Conservation (phyloP, 2,888 invertebrate genomes). For the Trissonchulus sp. region DNA sequence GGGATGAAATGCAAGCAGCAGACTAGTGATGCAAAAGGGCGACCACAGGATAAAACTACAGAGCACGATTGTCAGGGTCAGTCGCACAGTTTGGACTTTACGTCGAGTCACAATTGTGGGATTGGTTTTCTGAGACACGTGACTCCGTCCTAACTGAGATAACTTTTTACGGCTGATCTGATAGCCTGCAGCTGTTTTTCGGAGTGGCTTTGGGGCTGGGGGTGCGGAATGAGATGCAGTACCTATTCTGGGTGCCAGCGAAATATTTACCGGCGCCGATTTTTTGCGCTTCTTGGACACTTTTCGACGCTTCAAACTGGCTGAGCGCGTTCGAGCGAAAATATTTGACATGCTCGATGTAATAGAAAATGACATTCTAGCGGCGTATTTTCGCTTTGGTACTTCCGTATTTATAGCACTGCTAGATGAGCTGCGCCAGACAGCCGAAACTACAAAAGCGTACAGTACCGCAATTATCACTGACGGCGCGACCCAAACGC, state of each 20-base stretch:
- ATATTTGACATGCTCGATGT: background rate
- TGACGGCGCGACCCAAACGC: slow-evolving; percentile 57
- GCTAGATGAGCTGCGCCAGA: background rate
- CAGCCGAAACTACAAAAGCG: background rate
- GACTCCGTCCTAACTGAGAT: background rate
- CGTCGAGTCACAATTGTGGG: slow-evolving; percentile 18
- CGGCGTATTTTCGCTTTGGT: background rate
- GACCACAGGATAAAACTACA: slow-evolving; percentile 66
- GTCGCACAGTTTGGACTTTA: slow-evolving; percentile 30
- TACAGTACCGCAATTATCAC: slow-evolving; percentile 50
- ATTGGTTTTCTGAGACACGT: background rate
- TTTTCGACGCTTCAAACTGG: background rate
- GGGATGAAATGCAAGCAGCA: slow-evolving; percentile 51
- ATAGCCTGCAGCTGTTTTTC: background rate
- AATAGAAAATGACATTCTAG: background rate
- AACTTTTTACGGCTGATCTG: background rate
- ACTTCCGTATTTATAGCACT: background rate
- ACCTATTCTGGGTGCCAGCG: too few species aligned
- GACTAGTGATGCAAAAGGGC: slow-evolving; percentile 59
- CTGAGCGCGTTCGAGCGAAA: background rate
- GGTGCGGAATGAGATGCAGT: background rate
- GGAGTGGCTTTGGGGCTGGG: background rate
- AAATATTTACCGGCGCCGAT: too few species aligned
- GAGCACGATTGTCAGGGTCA: slow-evolving; percentile 54
- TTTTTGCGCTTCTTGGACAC: background rate